phyloP scores from a whole-genome alignment of 2,797 vertebrate genomes.

The Pseudopleuronectes americanus region DNA sequence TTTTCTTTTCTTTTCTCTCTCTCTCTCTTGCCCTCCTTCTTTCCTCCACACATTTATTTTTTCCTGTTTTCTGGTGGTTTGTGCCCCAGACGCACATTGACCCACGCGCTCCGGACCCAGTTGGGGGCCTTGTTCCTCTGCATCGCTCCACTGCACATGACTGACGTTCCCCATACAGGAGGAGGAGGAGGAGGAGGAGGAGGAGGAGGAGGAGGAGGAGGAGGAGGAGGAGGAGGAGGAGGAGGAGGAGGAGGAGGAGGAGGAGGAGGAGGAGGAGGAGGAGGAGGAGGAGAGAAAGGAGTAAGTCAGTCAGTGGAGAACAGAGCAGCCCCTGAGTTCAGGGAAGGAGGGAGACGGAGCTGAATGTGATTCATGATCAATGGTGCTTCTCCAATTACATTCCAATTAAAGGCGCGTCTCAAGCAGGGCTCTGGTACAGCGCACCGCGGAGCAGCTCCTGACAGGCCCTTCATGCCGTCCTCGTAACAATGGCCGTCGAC shows the following conservation, averaged over 20 bases:
- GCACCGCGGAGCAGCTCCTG: conserved; percentile 53
- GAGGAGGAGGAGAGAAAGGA: conserved; percentile 15
- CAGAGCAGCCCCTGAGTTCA: conserved; percentile 45
- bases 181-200: conserved; percentile 36
- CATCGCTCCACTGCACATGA: conserved; percentile 81
- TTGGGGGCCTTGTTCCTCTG: conserved; percentile 82
- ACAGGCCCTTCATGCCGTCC: conserved; percentile 40
- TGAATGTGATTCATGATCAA: conserved; percentile 79
- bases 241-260: no score
- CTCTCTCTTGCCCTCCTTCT: neutral
- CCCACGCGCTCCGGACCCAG: conserved; percentile 71
- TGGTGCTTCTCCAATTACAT: conserved; percentile 82
- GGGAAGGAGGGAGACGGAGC: conserved; percentile 46
- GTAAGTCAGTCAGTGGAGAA: conserved; percentile 53
- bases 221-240: no score
- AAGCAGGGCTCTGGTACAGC: conserved; percentile 43
- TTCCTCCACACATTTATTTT: neutral
- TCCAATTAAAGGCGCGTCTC: conserved; percentile 77
- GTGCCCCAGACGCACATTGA: conserved; percentile 77
- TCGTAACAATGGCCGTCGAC: conserved; percentile 49
- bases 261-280: no score
- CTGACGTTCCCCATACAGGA: conserved; percentile 76
- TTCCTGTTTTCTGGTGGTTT: conserved; percentile 45
- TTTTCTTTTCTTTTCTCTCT: neutral
- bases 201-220: conserved; percentile 26